Evolutionary conservation across 2,888 invertebrate species (phyloP), one percentile per base, ranked within the genome.

Genomic region (Drosophila neotestacea): DNA sequence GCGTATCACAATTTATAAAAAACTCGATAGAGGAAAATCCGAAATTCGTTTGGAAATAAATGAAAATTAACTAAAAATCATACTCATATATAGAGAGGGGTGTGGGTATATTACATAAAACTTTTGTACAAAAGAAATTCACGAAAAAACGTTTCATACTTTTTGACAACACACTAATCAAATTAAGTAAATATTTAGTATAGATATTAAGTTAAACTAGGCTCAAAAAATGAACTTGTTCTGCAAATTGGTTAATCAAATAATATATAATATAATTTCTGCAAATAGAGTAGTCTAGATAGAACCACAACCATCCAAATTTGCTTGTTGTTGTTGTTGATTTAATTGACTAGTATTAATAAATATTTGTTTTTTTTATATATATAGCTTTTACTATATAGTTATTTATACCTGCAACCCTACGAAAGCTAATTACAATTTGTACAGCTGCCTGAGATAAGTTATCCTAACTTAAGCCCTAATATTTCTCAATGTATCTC

Each of bases 301-400:
- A 92, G 91, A 91, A 62, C 92, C 92, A 92, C 92, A 93, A 93
- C 93, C 93, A 93, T 41, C 54, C 64, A 60, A 64, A 51, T 38
- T 56, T 64, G 42, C 68, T 61, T 36, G 36, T 70, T 70, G 46
- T 64, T 67, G 61, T 58, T 64, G 27, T 71, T 60, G 48, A 86
- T 91, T 73, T 73, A 92, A 70, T 78, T 55, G 48, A 60, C 44
- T 70, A 60, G 52, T 59, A 77, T 77, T 65, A 65, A 73, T 69
- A 55, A 59, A 66, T 50, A 70, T 74, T 62, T 56, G 28, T 42
- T 50, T 52, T 54, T 6, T 58, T 1, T 50, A 42, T 68, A 1
- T 39, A 28, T 56, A 48, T 60, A 44, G 51, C 50, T 39, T 52
- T 59, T 13, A 44, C 71, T 64, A 48, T 63, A 36, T 13, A 48